Percentiles rank a stretch among this genome's conserved stretches.
Evolutionary conservation across 2,888 invertebrate species (phyloP).

Genomic region (Agriopis aurantiaria): DNA sequence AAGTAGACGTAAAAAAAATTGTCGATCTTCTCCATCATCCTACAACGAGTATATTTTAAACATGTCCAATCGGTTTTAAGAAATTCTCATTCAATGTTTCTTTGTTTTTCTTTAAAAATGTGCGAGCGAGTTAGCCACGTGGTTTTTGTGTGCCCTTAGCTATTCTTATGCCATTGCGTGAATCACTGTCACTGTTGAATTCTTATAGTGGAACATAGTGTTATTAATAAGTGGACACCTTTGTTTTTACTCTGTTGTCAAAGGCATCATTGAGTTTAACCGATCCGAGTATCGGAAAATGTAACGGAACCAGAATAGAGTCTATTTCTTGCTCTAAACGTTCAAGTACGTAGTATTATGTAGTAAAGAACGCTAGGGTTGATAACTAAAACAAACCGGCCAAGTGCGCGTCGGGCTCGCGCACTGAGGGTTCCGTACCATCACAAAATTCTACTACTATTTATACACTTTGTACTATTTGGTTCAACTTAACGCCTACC

Average conservation of each 20-base stretch:
- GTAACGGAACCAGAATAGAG: slow-evolving; percentile 50
- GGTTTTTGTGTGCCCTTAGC: background rate
- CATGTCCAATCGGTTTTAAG: too few relatives aligned
- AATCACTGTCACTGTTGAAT: background rate
- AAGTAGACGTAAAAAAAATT: too few relatives aligned
- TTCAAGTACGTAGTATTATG: slow-evolving; percentile 61
- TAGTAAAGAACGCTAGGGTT: slow-evolving; percentile 31
- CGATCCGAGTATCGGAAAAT: slow-evolving; percentile 18
- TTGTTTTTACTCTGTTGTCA: slow-evolving; percentile 37
- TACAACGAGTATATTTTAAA: too few relatives aligned
- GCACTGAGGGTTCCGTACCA: too few relatives aligned
- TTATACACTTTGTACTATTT: too few relatives aligned
- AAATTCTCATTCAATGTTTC: too few relatives aligned
- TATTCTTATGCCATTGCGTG: background rate
- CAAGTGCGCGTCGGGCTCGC: too few relatives aligned
- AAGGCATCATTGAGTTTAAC: slow-evolving; percentile 6
- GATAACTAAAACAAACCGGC: background rate
- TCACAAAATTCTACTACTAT: too few relatives aligned
- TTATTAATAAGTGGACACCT: background rate
- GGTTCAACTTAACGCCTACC: too few relatives aligned
- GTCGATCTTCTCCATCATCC: too few relatives aligned
- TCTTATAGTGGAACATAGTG: background rate
- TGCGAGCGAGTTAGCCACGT: too few relatives aligned
- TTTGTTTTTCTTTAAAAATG: too few relatives aligned
- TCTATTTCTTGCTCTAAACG: slow-evolving; percentile 57